Percentiles rank a stretch among this genome's conserved stretches.
Evolutionary conservation across 2,113 vertebrate species (phyloP).

Genomic region (Elgaria multicarinata): DNA sequence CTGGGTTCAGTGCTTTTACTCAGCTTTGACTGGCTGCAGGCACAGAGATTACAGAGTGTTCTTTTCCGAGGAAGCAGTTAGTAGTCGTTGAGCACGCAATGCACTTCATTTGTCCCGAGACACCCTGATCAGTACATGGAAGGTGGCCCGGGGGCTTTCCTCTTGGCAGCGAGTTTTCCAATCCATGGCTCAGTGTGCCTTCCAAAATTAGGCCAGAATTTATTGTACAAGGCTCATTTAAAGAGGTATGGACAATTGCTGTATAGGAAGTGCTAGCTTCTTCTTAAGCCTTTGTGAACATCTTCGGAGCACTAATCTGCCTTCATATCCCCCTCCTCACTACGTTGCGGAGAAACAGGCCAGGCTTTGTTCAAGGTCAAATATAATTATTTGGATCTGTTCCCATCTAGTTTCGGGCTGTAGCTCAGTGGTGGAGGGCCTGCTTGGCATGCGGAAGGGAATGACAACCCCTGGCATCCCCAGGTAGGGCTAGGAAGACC

Average conservation of each 20-base stretch:
- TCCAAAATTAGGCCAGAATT: neutral
- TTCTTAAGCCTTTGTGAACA: neutral
- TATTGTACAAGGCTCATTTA: neutral
- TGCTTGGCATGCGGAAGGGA: too few species aligned
- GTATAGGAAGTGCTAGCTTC: neutral
- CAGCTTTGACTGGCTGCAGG: constrained; percentile 22
- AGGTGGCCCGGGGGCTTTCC: neutral
- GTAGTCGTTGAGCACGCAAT: neutral
- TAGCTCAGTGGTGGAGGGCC: too few species aligned
- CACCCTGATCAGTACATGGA: neutral
- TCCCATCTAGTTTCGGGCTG: neutral
- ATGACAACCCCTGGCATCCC: too few species aligned
- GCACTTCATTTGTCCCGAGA: constrained; percentile 20
- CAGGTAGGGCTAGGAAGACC: too few species aligned
- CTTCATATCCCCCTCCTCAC: neutral
- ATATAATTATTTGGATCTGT: neutral
- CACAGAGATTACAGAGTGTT: constrained; percentile 32
- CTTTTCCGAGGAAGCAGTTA: constrained; percentile 28
- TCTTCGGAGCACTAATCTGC: neutral
- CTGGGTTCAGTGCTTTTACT: constrained; percentile 10
- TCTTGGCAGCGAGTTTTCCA: rapidly evolving
- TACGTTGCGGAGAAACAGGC: neutral
- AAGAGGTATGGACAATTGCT: neutral
- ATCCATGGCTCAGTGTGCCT: rapidly evolving
- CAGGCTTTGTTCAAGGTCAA: neutral